Evolutionary conservation across 2,113 vertebrate species (phyloP).

Genomic region (Tragelaphus scriptus): DNA sequence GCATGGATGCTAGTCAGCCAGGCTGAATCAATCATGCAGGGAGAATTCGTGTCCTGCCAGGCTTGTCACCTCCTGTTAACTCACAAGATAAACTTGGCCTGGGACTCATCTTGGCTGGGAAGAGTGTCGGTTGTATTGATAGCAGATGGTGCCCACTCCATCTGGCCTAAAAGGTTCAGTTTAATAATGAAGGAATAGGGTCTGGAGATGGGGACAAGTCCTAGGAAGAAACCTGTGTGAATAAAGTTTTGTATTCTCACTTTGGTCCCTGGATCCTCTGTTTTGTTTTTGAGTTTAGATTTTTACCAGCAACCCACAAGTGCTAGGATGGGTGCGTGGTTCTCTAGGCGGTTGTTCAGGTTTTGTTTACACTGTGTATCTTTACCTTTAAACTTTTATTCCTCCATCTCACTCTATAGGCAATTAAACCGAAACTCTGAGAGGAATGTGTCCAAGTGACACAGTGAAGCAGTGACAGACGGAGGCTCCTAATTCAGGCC

Average conservation of each 20-base stretch:
- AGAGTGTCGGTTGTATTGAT: slow-evolving; percentile 63
- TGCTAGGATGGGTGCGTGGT: background rate
- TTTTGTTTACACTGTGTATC: background rate
- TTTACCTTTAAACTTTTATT: background rate
- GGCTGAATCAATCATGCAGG: slow-evolving; percentile 80
- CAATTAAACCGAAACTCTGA: background rate
- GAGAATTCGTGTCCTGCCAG: slow-evolving; percentile 78
- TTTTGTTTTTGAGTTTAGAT: background rate
- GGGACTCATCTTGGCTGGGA: slow-evolving; percentile 71
- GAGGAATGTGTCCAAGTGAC: background rate
- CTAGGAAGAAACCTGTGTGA: background rate
- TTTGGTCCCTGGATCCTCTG: background rate
- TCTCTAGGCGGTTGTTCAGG: background rate
- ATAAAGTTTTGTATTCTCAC: background rate
- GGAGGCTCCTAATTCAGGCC: background rate
- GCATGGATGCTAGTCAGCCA: slow-evolving; percentile 80
- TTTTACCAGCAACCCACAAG: background rate
- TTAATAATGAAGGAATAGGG: background rate
- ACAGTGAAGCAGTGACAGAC: background rate
- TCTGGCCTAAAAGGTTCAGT: background rate
- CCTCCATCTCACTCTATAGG: background rate
- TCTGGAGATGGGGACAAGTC: background rate
- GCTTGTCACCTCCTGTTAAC: slow-evolving; percentile 88
- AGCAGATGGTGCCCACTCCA: slow-evolving; percentile 71
- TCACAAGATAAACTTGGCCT: slow-evolving; percentile 75